Base-by-base conservation (phyloP, 2,797 vertebrate genomes). In the Centroberyx gerrardi region DNA sequence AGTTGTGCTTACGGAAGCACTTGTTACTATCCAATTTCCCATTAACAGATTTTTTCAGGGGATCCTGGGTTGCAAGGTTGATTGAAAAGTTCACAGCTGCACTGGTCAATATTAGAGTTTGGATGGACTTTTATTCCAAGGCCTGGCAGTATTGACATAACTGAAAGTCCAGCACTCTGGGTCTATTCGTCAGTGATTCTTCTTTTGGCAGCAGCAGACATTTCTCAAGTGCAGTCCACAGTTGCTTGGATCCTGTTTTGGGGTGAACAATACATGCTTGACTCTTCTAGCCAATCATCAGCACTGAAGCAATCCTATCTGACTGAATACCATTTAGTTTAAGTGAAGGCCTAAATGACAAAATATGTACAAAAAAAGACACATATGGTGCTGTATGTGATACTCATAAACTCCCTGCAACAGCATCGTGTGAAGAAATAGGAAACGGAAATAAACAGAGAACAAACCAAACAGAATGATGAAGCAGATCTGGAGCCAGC, bases 161-260 rank as follows among this genome's bases (percentile, higher is more conserved):
- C 61, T 69, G 28, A 76, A 67, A 80, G 76, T 80, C 59, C 72
- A 76, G 48, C 46, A 29, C 58, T 15, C 59, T 65, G 40, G 79
- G 66, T 63, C 75, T 66, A 46, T 63, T 72, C 72, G 79, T 71
- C 58, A 66, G 71, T 68, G 60, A 79, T 82, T 74, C 70, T 68
- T 75, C 68, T 74, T 85, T 82, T 86, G 71, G 71, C 64, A 78
- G 78, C 27, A 70, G 61, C 76, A 66, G 72, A 70, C 87, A 85
- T 91, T 91, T 90, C 78, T 85, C 70, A 79, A 68, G 74, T 69
- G 68, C 70, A 75, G 75, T 64, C 54, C 17, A 81, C 81, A 66
- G 86, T 90, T 85, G 71, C 83, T 75, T 74, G 78, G 88, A 71
- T 62, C 74, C 69, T 29, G 49, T 27, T 27, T 31, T 80, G 78